Conservation (phyloP, 2,888 invertebrate genomes). For the Drosophila pseudotakahashii region DNA sequence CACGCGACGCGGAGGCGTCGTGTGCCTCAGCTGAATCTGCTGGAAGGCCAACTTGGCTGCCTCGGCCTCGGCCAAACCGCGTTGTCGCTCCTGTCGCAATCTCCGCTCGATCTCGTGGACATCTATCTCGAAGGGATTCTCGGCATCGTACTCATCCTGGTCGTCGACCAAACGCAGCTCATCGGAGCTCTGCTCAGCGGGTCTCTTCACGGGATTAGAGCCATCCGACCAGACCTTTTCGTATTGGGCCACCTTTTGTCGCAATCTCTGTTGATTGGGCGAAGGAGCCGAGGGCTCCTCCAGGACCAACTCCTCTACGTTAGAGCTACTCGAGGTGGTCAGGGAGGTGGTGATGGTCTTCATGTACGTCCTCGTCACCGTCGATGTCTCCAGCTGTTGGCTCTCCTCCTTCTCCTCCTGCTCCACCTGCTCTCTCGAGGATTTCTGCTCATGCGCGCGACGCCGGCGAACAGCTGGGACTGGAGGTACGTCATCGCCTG, state of each 20-base stretch:
- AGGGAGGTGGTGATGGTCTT: slow-evolving; percentile 76
- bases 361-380: slow-evolving; percentile 73
- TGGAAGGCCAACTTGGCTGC: slow-evolving; percentile 85
- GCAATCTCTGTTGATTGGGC: slow-evolving; percentile 85
- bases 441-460: slow-evolving; percentile 73
- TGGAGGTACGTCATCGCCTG: slow-evolving; percentile 54
- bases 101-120: slow-evolving; percentile 87
- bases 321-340: slow-evolving; percentile 61
- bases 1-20: slow-evolving; percentile 81
- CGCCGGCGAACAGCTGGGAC: slow-evolving; percentile 77
- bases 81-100: slow-evolving; percentile 85
- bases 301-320: slow-evolving; percentile 44
- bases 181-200: slow-evolving; percentile 78
- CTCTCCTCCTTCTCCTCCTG: slow-evolving; percentile 36
- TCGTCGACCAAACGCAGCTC: slow-evolving; percentile 67
- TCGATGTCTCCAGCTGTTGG: slow-evolving; percentile 75
- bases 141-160: slow-evolving; percentile 68
- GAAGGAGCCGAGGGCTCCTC: slow-evolving; percentile 39
- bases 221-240: slow-evolving; percentile 90
- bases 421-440: slow-evolving; percentile 51
- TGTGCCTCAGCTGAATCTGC: slow-evolving; percentile 86
- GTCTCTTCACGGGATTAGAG: slow-evolving; percentile 56
- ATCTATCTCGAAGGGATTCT: slow-evolving; percentile 84
- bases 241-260: slow-evolving; percentile 91
- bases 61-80: slow-evolving; percentile 85